These are phyloP conservation scores for Heterodera schachtii DNA, from an alignment of 1,140 invertebrate genomes.

Conservation along the genomic window DNA sequence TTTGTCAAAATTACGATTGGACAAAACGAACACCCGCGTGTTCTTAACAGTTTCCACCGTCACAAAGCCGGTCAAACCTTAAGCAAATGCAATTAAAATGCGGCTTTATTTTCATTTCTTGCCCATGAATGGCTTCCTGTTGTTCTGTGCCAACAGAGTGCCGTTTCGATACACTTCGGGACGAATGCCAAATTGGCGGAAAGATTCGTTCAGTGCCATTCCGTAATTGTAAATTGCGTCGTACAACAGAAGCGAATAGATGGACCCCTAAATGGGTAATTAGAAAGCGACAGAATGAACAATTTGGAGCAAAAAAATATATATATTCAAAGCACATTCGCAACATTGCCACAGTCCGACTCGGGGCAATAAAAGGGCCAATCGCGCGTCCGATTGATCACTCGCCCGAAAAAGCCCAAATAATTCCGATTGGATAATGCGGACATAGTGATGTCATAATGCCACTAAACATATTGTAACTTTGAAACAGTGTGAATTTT, in stretches of 20 bases:
- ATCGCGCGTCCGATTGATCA: not conserved
- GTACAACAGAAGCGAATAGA: not conserved
- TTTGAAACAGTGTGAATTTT: not conserved
- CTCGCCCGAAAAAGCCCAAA: not conserved
- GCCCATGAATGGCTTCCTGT: not conserved
- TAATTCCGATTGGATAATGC: conserved; percentile 9
- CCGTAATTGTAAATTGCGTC: conserved; percentile 1
- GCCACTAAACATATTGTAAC: too few species aligned
- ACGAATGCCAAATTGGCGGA: not conserved
- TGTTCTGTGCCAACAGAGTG: conserved; percentile 28
- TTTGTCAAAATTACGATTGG: not conserved
- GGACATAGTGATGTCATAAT: conserved; percentile 27
- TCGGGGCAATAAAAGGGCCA: not conserved
- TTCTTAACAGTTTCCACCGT: conserved; percentile 1
- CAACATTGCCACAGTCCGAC: conserved; percentile 35
- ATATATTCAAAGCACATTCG: not conserved
- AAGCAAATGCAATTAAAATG: not conserved
- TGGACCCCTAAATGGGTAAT: not conserved
- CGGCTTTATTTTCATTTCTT: not conserved
- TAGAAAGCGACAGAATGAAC: too few species aligned
- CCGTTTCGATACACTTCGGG: not conserved
- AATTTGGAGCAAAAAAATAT: too few species aligned
- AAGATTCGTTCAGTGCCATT: not conserved
- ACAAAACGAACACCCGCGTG: conserved; percentile 4
- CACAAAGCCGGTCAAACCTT: not conserved